Base-by-base conservation (phyloP, 2,888 invertebrate species). In the Xanthorhoe spadicearia region DNA sequence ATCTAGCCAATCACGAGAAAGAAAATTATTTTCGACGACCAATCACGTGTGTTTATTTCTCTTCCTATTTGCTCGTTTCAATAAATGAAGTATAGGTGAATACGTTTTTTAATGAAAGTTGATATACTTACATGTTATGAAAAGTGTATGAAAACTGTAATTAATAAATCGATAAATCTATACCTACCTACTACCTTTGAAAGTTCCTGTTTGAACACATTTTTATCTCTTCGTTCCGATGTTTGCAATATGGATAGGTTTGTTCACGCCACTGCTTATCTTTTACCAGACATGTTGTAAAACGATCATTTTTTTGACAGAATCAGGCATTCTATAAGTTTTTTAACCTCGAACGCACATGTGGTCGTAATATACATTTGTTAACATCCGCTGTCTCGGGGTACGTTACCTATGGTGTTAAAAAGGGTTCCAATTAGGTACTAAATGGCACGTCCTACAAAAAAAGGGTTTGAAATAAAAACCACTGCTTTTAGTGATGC, bases 351-450 rank as follows among this genome's bases (percentile, higher is more conserved):
- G 78, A 75, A 74, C 77, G 77, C 87, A 88, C 90, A 89, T 88
- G 88, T 88, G 88, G 82, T 74, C 72, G 80, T 85, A 82, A 85
- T 85, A 85, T 85, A 85, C 78, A 83, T 83, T 85, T 89, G 88
- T 89, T 90, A 89, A 90, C 87, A 87, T 88, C 88, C 89, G 89
- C 80, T 82, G 81, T 77, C 79, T 82, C 79, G 85, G 89, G 88
- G 87, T 86, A 77, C 74, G 74, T 82, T 81, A 84, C 81, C 83
- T 82, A 77, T 77, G 70, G 73, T 70, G 73, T 72, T 68, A 66
- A 60, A 23, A 68, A 66, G 69, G 64, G 70, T 55, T 57, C 28
- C 48, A 54, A 61, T 63, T 56, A 57, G 35, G 23, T 23, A 23
- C 23, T 60, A 69, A 69, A 64, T 64, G 70, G 62, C 70, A 66